Conservation (phyloP, 2,888 invertebrate species). For the Hydraecia micacea region DNA sequence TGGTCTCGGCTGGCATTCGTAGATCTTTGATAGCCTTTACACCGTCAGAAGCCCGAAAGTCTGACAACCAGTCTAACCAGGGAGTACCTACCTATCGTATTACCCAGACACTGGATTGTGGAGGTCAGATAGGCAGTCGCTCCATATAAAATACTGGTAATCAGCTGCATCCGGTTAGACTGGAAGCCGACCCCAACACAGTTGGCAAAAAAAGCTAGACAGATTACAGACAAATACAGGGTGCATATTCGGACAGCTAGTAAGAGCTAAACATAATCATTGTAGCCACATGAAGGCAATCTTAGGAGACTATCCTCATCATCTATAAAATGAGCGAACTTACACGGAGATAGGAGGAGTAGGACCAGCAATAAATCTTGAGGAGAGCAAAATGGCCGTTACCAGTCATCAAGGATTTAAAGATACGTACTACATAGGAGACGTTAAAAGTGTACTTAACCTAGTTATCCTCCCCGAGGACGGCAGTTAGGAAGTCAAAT, state of each 20-base stretch:
- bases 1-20: not conserved
- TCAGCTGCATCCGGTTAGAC: too few relatives aligned
- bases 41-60: not conserved
- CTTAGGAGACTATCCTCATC: not conserved
- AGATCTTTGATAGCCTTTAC: not conserved
- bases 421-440: not conserved
- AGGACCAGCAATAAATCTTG: not conserved
- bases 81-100: too few relatives aligned
- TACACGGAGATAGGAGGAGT: not conserved
- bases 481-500: slow-evolving; percentile 11
- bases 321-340: not conserved
- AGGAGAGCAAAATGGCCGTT: not conserved
- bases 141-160: too few relatives aligned
- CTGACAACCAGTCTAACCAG: not conserved
- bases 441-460: slow-evolving; percentile 14
- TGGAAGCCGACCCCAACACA: too few relatives aligned
- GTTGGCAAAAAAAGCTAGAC: too few relatives aligned
- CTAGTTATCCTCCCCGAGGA: not conserved
- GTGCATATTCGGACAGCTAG: not conserved
- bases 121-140: not conserved
- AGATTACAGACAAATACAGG: too few relatives aligned
- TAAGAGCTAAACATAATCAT: too few relatives aligned
- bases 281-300: not conserved
- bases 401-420: slow-evolving; percentile 3
- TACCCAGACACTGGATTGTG: not conserved